Evolutionary conservation across 23 tunicate genomes (phyloP).

Genomic region (Halocynthia aurantium): DNA sequence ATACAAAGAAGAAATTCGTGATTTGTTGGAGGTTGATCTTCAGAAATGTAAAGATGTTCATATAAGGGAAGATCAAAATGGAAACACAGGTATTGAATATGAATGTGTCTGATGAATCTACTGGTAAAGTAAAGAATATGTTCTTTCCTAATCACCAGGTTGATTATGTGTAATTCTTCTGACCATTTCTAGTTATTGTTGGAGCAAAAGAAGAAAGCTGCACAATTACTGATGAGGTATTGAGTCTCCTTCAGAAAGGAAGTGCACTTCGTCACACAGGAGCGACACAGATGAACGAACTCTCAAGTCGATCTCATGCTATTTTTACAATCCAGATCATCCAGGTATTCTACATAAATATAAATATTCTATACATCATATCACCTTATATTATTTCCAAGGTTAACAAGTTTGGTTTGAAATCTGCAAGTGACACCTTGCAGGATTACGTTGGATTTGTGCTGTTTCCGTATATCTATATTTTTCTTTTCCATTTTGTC

Average conservation of each 20-base stretch:
- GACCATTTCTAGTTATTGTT: conserved; percentile 8
- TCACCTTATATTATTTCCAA: too few relatives aligned
- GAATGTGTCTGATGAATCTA: too few relatives aligned
- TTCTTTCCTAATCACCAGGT: too few relatives aligned
- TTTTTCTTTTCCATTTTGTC: background rate
- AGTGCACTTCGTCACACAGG: conserved; percentile 32
- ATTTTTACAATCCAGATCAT: conserved; percentile 19
- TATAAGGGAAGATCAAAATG: conserved; percentile 30
- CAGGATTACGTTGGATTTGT: too few relatives aligned
- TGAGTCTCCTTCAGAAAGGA: conserved; percentile 26
- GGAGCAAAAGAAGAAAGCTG: conserved; percentile 18
- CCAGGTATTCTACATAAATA: conserved; percentile 1
- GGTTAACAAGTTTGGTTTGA: too few relatives aligned
- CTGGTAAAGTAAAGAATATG: too few relatives aligned
- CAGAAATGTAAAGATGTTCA: conserved; percentile 29
- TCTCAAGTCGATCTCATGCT: conserved; percentile 25
- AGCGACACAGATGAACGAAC: conserved; percentile 28
- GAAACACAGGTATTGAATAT: conserved; percentile 14
- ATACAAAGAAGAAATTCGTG: conserved; percentile 24
- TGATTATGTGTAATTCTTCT: too few relatives aligned
- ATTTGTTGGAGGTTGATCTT: conserved; percentile 20
- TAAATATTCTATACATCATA: too few relatives aligned
- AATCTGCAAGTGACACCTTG: too few relatives aligned
- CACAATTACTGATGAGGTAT: conserved; percentile 10
- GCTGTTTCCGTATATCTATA: background rate